These are phyloP conservation scores for Apodemus sylvaticus DNA, from an alignment of 2,113 vertebrate genomes.

Conservation along the genomic window DNA sequence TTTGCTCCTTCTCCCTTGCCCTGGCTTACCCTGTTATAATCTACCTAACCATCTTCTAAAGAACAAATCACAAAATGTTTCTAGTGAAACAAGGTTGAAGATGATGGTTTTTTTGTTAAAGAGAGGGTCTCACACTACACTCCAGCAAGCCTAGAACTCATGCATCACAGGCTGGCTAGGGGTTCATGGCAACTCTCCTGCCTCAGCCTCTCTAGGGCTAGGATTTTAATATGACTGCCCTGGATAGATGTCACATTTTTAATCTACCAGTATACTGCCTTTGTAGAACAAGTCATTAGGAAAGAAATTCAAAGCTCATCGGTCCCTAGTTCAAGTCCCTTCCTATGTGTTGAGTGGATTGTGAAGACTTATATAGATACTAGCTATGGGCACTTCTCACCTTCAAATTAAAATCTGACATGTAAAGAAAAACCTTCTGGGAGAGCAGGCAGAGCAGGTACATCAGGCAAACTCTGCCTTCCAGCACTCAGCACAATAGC, in stretches of 20 bases:
- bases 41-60: background rate
- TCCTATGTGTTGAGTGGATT: background rate
- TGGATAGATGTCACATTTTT: background rate
- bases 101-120: background rate
- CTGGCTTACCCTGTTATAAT: background rate
- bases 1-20: too few species aligned
- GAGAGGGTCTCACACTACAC: background rate
- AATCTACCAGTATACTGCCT: background rate
- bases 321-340: background rate
- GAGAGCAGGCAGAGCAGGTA: background rate
- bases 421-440: background rate
- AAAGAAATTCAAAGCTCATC: constrained; percentile 1
- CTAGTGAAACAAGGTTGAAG: background rate
- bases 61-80: constrained; percentile 9
- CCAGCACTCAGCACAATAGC: background rate
- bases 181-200: background rate
- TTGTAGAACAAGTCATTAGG: constrained; percentile 18
- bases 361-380: background rate
- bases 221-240: background rate
- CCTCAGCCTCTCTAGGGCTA: background rate
- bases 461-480: background rate
- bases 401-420: background rate
- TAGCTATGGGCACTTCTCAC: background rate
- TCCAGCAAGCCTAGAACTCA: background rate
- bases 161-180: background rate